A percentile compares a stretch with the other conserved stretches of the same genome.
These are phyloP conservation scores for Amiota communis DNA, from an alignment of 2,888 invertebrate species.

Conservation along the genomic window DNA sequence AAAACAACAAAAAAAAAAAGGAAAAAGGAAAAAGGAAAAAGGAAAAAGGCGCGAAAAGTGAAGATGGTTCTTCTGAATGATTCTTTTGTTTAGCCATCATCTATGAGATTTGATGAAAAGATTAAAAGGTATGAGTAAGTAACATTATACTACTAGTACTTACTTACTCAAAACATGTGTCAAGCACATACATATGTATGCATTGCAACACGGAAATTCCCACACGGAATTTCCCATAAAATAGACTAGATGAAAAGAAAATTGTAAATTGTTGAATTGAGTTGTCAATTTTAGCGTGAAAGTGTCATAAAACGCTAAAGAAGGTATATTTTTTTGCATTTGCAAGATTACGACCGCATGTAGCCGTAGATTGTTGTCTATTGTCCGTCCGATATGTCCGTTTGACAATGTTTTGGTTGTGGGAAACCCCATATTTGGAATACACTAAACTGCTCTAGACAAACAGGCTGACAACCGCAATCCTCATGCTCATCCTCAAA, in stretches of 20 bases:
- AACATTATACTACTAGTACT: too few relatives aligned
- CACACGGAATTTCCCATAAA: too few relatives aligned
- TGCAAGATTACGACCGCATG: neutral
- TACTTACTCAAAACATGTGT: neutral
- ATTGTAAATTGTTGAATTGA: neutral
- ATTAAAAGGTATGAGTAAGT: too few relatives aligned
- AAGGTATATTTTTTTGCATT: constrained; percentile 2
- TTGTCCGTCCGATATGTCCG: neutral
- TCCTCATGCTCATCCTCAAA: constrained; percentile 36
- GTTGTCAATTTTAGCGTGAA: constrained; percentile 15
- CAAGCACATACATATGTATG: constrained; percentile 10
- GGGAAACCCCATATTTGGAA: constrained; percentile 53
- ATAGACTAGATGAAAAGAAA: neutral
- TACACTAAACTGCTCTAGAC: neutral
- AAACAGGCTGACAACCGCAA: constrained; percentile 37
- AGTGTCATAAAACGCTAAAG: constrained; percentile 50
- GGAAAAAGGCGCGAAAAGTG: constrained; percentile 29
- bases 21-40: too few relatives aligned
- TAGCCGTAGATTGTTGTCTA: neutral
- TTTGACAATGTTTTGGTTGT: constrained; percentile 34
- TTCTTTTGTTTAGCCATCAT: too few relatives aligned
- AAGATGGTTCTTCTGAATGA: neutral
- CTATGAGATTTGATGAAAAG: too few relatives aligned
- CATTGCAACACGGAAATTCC: constrained; percentile 53
- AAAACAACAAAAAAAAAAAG: neutral